Conservation (phyloP, 1,140 invertebrate species). For the Chionoecetes opilio region DNA sequence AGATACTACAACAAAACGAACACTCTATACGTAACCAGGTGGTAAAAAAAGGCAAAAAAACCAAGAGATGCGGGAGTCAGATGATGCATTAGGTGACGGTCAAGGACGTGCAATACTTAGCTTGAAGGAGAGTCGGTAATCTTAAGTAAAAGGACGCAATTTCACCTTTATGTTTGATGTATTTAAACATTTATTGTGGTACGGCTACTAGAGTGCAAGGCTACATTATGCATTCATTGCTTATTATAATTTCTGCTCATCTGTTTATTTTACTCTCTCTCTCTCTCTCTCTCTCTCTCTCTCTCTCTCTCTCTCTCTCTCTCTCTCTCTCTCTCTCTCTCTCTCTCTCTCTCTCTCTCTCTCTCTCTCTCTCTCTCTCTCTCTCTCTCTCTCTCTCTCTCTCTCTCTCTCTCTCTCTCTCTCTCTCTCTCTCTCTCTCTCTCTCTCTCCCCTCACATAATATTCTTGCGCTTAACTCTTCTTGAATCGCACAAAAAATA, state of each 20-base stretch:
- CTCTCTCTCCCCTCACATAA: too few species aligned
- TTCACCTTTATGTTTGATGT: background rate
- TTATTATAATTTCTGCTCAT: background rate
- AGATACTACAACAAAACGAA: too few species aligned
- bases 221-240: background rate
- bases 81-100: background rate
- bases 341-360: slow-evolving; percentile 24
- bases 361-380: slow-evolving; percentile 18
- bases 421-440: too few species aligned
- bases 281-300: slow-evolving; percentile 5
- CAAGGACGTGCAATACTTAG: background rate
- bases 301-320: slow-evolving; percentile 59
- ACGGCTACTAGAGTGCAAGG: background rate
- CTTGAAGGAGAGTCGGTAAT: background rate
- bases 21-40: too few species aligned
- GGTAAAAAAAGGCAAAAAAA: background rate
- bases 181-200: background rate
- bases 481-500: too few species aligned
- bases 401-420: too few species aligned
- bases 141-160: background rate
- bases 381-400: slow-evolving; percentile 8
- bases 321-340: slow-evolving; percentile 37
- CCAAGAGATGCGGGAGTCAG: background rate
- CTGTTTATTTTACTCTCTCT: background rate
- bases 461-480: too few species aligned